These are phyloP conservation scores for Chrysolina oricalcia DNA, from an alignment of 2,888 invertebrate genomes.

Conservation along the genomic window DNA sequence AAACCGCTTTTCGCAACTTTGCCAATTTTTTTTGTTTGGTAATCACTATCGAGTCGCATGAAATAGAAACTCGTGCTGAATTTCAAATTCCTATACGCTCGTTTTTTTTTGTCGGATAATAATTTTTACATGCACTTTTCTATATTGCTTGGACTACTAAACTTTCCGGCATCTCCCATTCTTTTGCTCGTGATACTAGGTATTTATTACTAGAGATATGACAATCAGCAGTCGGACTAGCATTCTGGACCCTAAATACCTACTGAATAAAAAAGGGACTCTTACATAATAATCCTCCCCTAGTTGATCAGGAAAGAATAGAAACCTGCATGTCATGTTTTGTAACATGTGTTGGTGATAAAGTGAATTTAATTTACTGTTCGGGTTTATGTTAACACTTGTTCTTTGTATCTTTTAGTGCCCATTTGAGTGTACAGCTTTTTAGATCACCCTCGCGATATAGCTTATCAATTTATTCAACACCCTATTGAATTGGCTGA, in stretches of 20 bases:
- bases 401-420: slow-evolving; percentile 55
- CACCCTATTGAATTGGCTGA: background rate
- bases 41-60: too few relatives aligned
- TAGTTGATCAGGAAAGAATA: slow-evolving; percentile 59
- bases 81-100: too few relatives aligned
- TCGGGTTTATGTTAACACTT: slow-evolving; percentile 52
- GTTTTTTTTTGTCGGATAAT: too few relatives aligned
- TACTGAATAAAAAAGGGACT: slow-evolving; percentile 56
- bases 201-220: background rate
- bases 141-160: too few relatives aligned
- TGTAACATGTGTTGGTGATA: slow-evolving; percentile 66
- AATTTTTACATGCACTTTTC: too few relatives aligned
- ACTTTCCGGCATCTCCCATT: background rate
- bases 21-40: too few relatives aligned
- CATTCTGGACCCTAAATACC: slow-evolving; percentile 21
- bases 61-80: too few relatives aligned
- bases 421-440: slow-evolving; percentile 52
- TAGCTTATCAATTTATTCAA: slow-evolving; percentile 37
- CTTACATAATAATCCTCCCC: slow-evolving; percentile 66
- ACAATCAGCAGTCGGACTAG: background rate
- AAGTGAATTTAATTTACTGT: slow-evolving; percentile 59
- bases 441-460: slow-evolving; percentile 51
- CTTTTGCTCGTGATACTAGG: background rate
- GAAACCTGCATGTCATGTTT: slow-evolving; percentile 64
- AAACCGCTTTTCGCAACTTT: too few relatives aligned